Evolutionary conservation across 2,113 vertebrate genomes (phyloP).

Genomic region (Psilopogon haemacephalus): DNA sequence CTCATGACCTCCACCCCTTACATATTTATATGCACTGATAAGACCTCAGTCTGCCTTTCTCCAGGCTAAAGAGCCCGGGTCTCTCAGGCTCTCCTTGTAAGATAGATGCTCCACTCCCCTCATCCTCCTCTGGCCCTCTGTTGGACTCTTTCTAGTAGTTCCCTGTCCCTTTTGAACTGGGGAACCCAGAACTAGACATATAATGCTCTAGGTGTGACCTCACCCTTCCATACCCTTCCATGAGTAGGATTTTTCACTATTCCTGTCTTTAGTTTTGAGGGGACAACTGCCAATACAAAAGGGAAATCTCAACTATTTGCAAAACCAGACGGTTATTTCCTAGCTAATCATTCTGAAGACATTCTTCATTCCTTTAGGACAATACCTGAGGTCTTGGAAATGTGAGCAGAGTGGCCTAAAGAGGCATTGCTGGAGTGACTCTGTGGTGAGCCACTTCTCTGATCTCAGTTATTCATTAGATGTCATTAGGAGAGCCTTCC

Average conservation of each 20-base stretch:
- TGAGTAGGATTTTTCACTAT: constrained; percentile 62
- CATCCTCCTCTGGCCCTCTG: too few species aligned
- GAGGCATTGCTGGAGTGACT: neutral
- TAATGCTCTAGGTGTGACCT: too few species aligned
- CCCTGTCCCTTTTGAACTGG: too few species aligned
- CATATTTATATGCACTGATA: too few species aligned
- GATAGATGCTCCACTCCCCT: too few species aligned
- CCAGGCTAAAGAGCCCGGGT: too few species aligned
- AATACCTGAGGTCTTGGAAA: neutral
- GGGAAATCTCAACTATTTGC: neutral
- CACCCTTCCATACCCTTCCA: neutral
- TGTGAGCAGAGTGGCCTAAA: rapidly evolving
- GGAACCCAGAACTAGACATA: too few species aligned
- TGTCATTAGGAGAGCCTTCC: neutral
- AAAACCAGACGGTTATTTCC: neutral
- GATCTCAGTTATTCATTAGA: constrained; percentile 50
- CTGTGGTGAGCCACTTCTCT: neutral
- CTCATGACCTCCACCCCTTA: too few species aligned
- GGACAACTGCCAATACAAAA: neutral
- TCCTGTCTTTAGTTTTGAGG: constrained; percentile 44
- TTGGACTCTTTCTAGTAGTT: too few species aligned
- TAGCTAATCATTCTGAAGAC: neutral
- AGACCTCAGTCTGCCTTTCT: too few species aligned
- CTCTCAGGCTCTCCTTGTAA: too few species aligned
- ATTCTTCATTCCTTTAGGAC: neutral